A percentile compares a stretch with the other conserved stretches of the same genome.
Evolutionary conservation across 2,888 invertebrate species (phyloP).

Genomic region (Euspilapteryx auroguttella): DNA sequence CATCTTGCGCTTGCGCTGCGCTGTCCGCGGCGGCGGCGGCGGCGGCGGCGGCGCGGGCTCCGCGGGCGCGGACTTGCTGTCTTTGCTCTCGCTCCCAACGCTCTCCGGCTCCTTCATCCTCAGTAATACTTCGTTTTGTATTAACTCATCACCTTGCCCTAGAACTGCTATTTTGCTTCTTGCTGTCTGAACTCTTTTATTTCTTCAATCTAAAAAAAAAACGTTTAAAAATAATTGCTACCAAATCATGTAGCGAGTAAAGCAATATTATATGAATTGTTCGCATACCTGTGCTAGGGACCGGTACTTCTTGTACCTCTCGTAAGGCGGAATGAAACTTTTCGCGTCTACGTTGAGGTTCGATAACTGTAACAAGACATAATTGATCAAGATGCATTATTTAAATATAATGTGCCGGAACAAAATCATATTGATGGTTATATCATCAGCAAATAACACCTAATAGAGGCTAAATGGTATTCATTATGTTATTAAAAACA

Average conservation of each 20-base stretch:
- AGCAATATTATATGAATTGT: too few relatives aligned
- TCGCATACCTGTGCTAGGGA: constrained; percentile 27
- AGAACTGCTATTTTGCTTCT: constrained; percentile 30
- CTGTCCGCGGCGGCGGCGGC: too few relatives aligned
- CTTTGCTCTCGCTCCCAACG: constrained; percentile 10
- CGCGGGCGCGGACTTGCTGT: not conserved
- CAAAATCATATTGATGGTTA: too few relatives aligned
- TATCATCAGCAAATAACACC: too few relatives aligned
- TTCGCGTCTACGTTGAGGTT: constrained; percentile 29
- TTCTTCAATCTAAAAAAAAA: constrained; percentile 30
- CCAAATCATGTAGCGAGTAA: too few relatives aligned
- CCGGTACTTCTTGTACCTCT: constrained; percentile 34
- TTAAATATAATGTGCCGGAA: too few relatives aligned
- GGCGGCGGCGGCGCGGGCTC: not conserved
- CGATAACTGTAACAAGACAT: constrained; percentile 25
- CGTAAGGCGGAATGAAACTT: constrained; percentile 36
- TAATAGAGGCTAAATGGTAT: too few relatives aligned
- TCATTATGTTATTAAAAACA: too few relatives aligned
- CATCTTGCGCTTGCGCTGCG: constrained; percentile 22
- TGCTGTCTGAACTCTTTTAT: constrained; percentile 28
- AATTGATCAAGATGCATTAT: too few relatives aligned
- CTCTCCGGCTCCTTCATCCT: constrained; percentile 25
- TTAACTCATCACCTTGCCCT: constrained; percentile 26
- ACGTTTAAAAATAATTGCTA: too few relatives aligned
- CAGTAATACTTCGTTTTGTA: constrained; percentile 24